Conservation (phyloP, 2,888 invertebrate genomes). For the Rhabditophanes sp. region DNA sequence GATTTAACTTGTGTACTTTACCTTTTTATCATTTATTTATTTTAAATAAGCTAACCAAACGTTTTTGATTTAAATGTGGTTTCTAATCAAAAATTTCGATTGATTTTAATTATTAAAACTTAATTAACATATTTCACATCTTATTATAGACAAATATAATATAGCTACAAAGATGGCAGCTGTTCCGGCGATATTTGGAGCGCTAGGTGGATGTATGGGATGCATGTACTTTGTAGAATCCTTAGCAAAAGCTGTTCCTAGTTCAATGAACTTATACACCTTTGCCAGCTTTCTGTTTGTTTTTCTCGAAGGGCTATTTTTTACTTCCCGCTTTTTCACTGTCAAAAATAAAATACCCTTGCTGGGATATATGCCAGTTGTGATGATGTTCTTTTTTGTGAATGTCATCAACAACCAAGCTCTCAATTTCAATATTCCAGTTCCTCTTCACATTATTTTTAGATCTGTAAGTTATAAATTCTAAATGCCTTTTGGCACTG, state of each 20-base stretch:
- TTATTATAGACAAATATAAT: too few relatives aligned
- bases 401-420: conserved; percentile 80
- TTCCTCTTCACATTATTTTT: conserved; percentile 96
- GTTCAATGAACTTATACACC: conserved; percentile 79
- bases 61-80: too few relatives aligned
- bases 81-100: too few relatives aligned
- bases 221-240: conserved; percentile 43
- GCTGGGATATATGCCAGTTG: conserved; percentile 64
- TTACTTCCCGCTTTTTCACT: conserved; percentile 63
- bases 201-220: conserved; percentile 35
- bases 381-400: conserved; percentile 72
- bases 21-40: too few relatives aligned
- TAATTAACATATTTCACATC: too few relatives aligned
- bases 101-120: too few relatives aligned
- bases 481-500: conserved; percentile 1
- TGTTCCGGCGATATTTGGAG: too few relatives aligned
- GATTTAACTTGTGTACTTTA: too few relatives aligned
- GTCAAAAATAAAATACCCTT: conserved; percentile 55
- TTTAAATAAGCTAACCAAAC: too few relatives aligned
- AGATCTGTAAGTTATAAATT: conserved; percentile 58
- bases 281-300: conserved; percentile 3
- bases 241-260: conserved; percentile 52
- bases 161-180: too few relatives aligned
- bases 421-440: conserved; percentile 83
- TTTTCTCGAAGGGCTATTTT: conserved; percentile 57